These are phyloP conservation scores for Agraylea sexmaculata DNA, from an alignment of 1,140 invertebrate species.

Conservation along the genomic window DNA sequence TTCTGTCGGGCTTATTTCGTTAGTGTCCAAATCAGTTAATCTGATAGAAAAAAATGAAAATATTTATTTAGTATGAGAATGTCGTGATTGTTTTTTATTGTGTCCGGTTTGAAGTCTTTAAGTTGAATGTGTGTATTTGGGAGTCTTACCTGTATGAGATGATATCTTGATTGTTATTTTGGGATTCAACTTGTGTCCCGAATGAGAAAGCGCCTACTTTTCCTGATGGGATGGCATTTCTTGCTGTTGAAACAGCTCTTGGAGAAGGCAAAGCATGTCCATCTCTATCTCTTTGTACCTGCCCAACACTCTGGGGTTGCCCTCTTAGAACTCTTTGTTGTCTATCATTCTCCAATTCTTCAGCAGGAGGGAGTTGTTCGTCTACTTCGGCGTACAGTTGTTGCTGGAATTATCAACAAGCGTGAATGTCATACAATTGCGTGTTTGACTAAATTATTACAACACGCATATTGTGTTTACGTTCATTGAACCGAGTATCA, in stretches of 20 bases:
- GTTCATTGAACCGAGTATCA: no score
- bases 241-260: constrained; percentile 43
- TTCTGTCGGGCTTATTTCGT: constrained; percentile 12
- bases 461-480: no score
- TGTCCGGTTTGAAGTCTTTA: neutral
- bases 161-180: constrained; percentile 27
- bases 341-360: constrained; percentile 67
- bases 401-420: constrained; percentile 39
- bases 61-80: no score
- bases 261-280: constrained; percentile 43
- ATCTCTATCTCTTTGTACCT: constrained; percentile 73
- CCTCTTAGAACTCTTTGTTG: constrained; percentile 74
- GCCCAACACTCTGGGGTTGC: constrained; percentile 69
- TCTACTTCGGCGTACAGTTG: constrained; percentile 65
- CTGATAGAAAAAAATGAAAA: constrained; percentile 18
- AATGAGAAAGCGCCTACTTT: constrained; percentile 48
- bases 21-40: constrained; percentile 18
- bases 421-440: no score
- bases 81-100: no score
- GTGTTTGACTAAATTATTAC: no score
- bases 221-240: constrained; percentile 35
- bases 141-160: constrained; percentile 39
- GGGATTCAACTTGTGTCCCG: constrained; percentile 39
- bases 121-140: no score
- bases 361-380: constrained; percentile 57